Evolutionary conservation across 2,888 invertebrate genomes (phyloP), one percentile per base, ranked within the genome.

Genomic region (Siphlonurus alternatus): DNA sequence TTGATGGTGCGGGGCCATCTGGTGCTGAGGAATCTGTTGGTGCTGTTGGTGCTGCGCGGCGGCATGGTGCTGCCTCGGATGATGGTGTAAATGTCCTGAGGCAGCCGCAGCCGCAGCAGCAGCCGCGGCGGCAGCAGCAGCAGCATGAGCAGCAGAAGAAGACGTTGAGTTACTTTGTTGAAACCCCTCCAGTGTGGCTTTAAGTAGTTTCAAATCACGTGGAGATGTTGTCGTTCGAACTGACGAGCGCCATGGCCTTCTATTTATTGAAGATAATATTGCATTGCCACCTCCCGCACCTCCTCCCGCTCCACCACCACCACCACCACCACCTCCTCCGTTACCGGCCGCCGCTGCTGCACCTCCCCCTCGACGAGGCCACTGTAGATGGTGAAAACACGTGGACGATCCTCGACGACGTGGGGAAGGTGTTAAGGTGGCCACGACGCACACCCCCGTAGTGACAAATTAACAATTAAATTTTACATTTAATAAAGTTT

Each of bases 141-240:
- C 64, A 61, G 60, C 61, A n/a, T 56, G 59, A 23, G 63, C 63
- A 3, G 63, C 59, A 22, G 64, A 56, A 23, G 53, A 53, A 23
- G 38, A 56, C 24, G 64, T 53, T 22, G 53, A 53, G 61, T 64
- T n/a, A n/a, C 20, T n/a, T 20, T 56, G 56, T 22, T 56, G 64
- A 23, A 61, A 64, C 38, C 64, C 64, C 64, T 64, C 64, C 64
- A 64, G 64, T 53, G 60, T 60, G 64, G 64, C 56, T 22, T 56
- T 56, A 20, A 56, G 56, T 22, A 56, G n/a, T 56, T 56, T 56
- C 56, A 56, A 56, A 22, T 56, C 56, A 56, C 56, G 56, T 22
- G 56, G 56, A 7, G 56, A 56, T n/a, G 56, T 22, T 10, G 53
- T 15, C 7, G 56, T 22, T 7, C 56, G 5, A 5, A 56, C 56